These are phyloP conservation scores for Caenorhabditis macrosperma DNA, from an alignment of 2,888 invertebrate species.

Conservation along the genomic window DNA sequence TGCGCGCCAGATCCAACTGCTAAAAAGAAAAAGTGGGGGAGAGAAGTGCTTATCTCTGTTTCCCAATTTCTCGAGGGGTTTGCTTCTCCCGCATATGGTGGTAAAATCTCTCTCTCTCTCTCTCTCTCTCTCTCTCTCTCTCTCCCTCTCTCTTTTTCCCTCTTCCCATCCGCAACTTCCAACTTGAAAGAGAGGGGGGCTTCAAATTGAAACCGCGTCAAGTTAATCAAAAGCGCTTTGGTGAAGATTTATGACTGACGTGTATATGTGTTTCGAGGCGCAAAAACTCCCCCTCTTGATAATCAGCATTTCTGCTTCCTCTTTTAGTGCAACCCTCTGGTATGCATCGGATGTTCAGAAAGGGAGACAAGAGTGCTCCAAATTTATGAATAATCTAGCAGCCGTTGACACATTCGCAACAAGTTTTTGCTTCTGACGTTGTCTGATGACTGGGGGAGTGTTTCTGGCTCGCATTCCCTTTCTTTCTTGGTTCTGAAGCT, in stretches of 20 bases:
- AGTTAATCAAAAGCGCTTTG: slow-evolving; percentile 38
- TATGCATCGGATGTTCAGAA: slow-evolving; percentile 8
- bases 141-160: not conserved
- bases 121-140: too few species aligned
- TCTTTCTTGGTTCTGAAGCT: not conserved
- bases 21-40: slow-evolving; percentile 11
- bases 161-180: slow-evolving; percentile 18
- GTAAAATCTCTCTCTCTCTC: not conserved
- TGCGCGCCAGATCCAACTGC: not conserved
- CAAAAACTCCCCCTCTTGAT: slow-evolving; percentile 19
- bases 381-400: slow-evolving; percentile 57
- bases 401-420: slow-evolving; percentile 38
- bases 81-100: slow-evolving; percentile 1
- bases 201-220: slow-evolving; percentile 34
- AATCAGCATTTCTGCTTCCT: slow-evolving; percentile 23
- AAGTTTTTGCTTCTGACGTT: not conserved
- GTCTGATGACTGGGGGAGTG: not conserved
- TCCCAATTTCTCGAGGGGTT: slow-evolving; percentile 31
- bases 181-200: too few species aligned
- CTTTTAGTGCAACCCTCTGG: not conserved
- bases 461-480: not conserved
- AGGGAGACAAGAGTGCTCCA: slow-evolving; percentile 30
- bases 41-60: slow-evolving; percentile 20
- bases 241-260: slow-evolving; percentile 43
- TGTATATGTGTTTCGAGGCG: slow-evolving; percentile 25